Base-by-base conservation (phyloP, 2,113 vertebrate genomes). In the Burhinus oedicnemus region DNA sequence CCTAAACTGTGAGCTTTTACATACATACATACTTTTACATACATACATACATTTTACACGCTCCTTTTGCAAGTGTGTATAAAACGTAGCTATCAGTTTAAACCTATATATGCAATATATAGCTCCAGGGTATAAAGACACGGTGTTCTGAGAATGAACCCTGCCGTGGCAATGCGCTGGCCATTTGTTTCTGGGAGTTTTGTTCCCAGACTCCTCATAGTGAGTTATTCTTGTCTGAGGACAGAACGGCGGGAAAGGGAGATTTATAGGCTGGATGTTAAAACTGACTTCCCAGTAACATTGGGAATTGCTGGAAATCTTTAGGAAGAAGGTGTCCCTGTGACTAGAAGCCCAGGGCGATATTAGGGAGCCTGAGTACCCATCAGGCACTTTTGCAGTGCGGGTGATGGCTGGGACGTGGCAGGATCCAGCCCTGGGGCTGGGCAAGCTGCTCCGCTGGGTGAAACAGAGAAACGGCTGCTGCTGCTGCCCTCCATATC, bases 21-120 rank as follows among this genome's bases (percentile, higher is more conserved):
- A 25, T 27, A 9, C 23, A n/a, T n/a, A n/a, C n/a, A n/a, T n/a
- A n/a, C n/a, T n/a, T n/a, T n/a, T n/a, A n/a, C n/a, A n/a, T n/a
- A n/a, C n/a, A n/a, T 4, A 12, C 0, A 5, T 70, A 40, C 14
- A 82, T 91, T 87, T 71, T 66, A 70, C 21, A 58, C 0, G 0
- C 3, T 27, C 17, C 25, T 92, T 88, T 77, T 81, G 32, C 45
- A 77, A 65, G 32, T 8, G 21, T 38, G 5, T 62, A 14, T 57
- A 75, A 77, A 68, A 45, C 5, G 8, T 7, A 89, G 34, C 49
- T 58, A 8, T 69, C 4, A 1, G n/a, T 58, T 89, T 81, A 66
- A 91, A 66, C 15, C 32, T 49, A 18, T 29, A 32, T 11, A 17
- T n/a, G 49, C 38, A 76, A 11, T 23, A 13, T 27, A n/a, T 1